These are phyloP conservation scores for Pyxicephalus adspersus DNA, from an alignment of 2,113 vertebrate species.

Conservation along the genomic window DNA sequence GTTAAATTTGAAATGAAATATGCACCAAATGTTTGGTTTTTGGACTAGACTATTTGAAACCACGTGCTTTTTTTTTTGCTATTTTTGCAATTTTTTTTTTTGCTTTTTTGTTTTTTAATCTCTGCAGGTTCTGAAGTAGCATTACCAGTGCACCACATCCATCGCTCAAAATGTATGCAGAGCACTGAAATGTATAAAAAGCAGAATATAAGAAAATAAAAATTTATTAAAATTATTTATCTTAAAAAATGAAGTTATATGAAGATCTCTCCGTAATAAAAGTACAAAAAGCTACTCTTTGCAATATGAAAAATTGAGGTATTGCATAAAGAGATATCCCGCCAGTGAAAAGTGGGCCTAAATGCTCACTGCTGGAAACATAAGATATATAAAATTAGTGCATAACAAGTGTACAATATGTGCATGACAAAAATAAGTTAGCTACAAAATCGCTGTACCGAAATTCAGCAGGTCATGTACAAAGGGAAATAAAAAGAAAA, in stretches of 20 bases:
- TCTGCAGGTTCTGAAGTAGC: conserved; percentile 97
- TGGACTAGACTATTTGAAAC: conserved; percentile 84
- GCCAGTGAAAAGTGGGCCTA: conserved; percentile 99
- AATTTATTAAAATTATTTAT: conserved; percentile 99
- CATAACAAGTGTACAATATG: conserved; percentile 99
- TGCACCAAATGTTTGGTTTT: conserved; percentile 88
- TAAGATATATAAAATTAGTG: conserved; percentile 99
- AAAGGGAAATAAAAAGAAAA: conserved; percentile 86
- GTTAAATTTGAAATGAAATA: conserved; percentile 85
- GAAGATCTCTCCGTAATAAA: conserved; percentile 99
- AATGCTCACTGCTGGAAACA: conserved; percentile 99
- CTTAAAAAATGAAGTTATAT: conserved; percentile 99
- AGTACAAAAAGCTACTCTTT: conserved; percentile 99
- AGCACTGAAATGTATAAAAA: conserved; percentile 99
- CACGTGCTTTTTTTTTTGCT: conserved; percentile 80
- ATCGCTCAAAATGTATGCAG: conserved; percentile 98
- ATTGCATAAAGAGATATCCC: conserved; percentile 99
- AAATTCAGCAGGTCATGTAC: conserved; percentile 99
- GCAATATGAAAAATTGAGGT: conserved; percentile 99
- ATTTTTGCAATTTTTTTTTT: too few species aligned
- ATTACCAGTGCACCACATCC: conserved; percentile 94
- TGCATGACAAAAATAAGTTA: conserved; percentile 99
- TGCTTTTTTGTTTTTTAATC: conserved; percentile 63
- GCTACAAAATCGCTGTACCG: conserved; percentile 99
- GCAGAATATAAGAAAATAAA: conserved; percentile 99